phyloP scores from a whole-genome alignment of 1,140 invertebrate species.

The Antheraea mylitta region DNA sequence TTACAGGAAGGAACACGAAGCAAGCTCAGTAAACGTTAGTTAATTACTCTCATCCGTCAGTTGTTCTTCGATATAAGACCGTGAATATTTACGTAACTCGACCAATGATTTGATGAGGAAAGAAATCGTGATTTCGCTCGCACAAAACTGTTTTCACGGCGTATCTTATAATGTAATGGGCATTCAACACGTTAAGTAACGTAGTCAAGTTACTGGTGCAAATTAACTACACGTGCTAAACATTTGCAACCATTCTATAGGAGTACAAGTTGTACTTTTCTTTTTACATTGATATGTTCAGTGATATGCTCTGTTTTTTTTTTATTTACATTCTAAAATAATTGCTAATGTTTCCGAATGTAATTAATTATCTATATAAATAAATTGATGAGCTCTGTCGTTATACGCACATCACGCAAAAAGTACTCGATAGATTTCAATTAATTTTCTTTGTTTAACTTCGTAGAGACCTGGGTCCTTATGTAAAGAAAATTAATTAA shows the following conservation, averaged over 20 bases:
- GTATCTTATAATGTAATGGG: conserved; percentile 2
- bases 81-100: conserved; percentile 26
- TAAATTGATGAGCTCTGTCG: no score
- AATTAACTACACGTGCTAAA: neutral
- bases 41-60: conserved; percentile 38
- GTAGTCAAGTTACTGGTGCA: neutral
- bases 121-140: conserved; percentile 31
- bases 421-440: no score
- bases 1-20: conserved; percentile 38
- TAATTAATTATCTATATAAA: no score
- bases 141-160: conserved; percentile 5
- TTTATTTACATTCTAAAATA: no score
- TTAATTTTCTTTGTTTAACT: no score
- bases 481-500: no score
- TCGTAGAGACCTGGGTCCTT: no score
- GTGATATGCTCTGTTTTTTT: no score
- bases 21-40: conserved; percentile 31
- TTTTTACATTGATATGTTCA: no score
- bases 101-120: conserved; percentile 27
- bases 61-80: conserved; percentile 20
- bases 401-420: no score
- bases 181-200: neutral
- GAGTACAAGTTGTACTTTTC: no score
- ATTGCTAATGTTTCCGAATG: no score
- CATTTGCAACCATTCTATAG: neutral